These are phyloP conservation scores for Pseudomyrmex dendroicus DNA, from an alignment of 1,140 invertebrate genomes.

Conservation along the genomic window DNA sequence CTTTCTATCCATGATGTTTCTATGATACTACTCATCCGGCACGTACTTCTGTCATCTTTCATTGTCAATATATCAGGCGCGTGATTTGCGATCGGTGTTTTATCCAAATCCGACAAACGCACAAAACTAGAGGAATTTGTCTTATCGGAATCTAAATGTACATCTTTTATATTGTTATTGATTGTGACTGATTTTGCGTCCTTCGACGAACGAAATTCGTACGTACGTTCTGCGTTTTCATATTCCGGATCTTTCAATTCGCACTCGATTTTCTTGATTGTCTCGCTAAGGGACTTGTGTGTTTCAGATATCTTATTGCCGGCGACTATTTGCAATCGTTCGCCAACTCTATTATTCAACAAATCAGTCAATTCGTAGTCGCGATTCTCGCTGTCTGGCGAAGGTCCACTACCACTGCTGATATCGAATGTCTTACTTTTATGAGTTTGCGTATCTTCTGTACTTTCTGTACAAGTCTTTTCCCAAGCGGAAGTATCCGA, in stretches of 20 bases:
- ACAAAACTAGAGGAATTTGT: slow-evolving; percentile 82
- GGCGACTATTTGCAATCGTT: slow-evolving; percentile 63
- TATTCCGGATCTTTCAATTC: slow-evolving; percentile 78
- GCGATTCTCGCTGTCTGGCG: slow-evolving; percentile 78
- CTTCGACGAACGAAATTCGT: slow-evolving; percentile 39
- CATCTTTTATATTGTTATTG: slow-evolving; percentile 27
- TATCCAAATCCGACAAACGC: slow-evolving; percentile 87
- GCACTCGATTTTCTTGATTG: slow-evolving; percentile 82
- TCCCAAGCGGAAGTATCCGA: slow-evolving; percentile 80
- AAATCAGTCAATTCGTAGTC: slow-evolving; percentile 78
- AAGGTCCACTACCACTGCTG: slow-evolving; percentile 80
- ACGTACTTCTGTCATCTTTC: slow-evolving; percentile 73
- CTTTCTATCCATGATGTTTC: slow-evolving; percentile 89
- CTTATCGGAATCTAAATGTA: slow-evolving; percentile 31
- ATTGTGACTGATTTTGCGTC: neutral
- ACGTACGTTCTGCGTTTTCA: slow-evolving; percentile 43
- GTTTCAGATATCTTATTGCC: slow-evolving; percentile 78
- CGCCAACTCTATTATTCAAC: slow-evolving; percentile 69
- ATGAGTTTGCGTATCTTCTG: slow-evolving; percentile 74
- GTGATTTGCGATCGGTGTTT: slow-evolving; percentile 77
- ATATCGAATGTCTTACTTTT: slow-evolving; percentile 84
- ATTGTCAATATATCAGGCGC: slow-evolving; percentile 49
- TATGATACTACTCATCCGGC: slow-evolving; percentile 86
- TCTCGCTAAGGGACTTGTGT: slow-evolving; percentile 81
- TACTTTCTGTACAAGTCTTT: slow-evolving; percentile 80